phyloP scores from a whole-genome alignment of 2,797 vertebrate genomes.

The Cossypha dichroa region DNA sequence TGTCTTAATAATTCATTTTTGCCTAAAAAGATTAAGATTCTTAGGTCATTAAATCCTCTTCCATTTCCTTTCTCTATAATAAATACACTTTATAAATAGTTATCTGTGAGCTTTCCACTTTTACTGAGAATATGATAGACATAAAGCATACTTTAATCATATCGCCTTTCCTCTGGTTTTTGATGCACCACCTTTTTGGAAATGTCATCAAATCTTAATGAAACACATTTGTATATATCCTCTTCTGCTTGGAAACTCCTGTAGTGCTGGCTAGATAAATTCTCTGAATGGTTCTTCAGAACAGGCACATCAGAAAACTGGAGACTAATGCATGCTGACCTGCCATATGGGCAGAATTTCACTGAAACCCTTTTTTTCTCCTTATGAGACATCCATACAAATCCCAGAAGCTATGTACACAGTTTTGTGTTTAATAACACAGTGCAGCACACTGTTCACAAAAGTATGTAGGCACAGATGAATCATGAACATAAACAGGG shows the following conservation, averaged over 20 bases:
- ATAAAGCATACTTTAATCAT: not conserved
- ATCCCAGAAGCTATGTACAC: slow-evolving; percentile 51
- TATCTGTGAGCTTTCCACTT: not conserved
- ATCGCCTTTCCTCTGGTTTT: not conserved
- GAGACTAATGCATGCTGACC: slow-evolving; percentile 57
- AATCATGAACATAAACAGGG: slow-evolving; percentile 59
- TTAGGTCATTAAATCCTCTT: not conserved
- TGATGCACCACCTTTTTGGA: not conserved
- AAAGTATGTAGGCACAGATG: slow-evolving; percentile 50
- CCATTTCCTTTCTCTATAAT: not conserved
- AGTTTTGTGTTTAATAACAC: slow-evolving; percentile 54
- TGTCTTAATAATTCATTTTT: not conserved
- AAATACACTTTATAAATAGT: not conserved
- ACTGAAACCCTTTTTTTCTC: slow-evolving; percentile 20
- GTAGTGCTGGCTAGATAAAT: not conserved
- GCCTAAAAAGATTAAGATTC: not conserved
- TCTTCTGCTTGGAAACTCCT: slow-evolving; percentile 2
- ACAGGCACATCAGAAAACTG: slow-evolving; percentile 5
- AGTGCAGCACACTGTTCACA: slow-evolving; percentile 26
- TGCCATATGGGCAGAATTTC: slow-evolving; percentile 40
- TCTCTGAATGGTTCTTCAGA: slow-evolving; percentile 8
- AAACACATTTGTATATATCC: not conserved
- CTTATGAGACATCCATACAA: slow-evolving; percentile 29
- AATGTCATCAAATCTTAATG: not conserved
- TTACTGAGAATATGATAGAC: not conserved